phyloP scores from a whole-genome alignment of 2,888 invertebrate species.

The Brenthis ino region DNA sequence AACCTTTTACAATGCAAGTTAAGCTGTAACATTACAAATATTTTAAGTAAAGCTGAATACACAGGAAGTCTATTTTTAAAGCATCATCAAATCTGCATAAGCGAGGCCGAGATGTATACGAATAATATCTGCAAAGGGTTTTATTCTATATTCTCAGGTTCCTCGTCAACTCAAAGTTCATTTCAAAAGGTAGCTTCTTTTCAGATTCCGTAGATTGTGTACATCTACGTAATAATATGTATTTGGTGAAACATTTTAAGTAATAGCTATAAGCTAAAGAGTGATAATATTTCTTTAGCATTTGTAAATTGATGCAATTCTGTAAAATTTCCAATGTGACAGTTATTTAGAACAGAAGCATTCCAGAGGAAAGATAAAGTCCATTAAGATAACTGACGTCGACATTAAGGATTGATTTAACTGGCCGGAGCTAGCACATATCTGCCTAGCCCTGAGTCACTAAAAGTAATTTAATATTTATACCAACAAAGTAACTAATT shows the following conservation, averaged over 20 bases:
- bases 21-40: slow-evolving; percentile 17
- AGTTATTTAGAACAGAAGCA: neutral
- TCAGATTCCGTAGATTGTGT: neutral
- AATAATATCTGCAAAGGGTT: slow-evolving; percentile 35
- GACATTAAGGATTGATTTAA: slow-evolving; percentile 21
- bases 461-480: slow-evolving; percentile 15
- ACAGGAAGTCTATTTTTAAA: slow-evolving; percentile 32
- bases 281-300: too few species aligned
- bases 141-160: slow-evolving; percentile 35
- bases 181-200: slow-evolving; percentile 5
- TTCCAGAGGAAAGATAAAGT: slow-evolving; percentile 18
- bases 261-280: too few species aligned
- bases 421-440: slow-evolving; percentile 8
- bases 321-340: neutral
- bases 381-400: slow-evolving; percentile 17
- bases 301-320: too few species aligned
- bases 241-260: too few species aligned
- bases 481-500: neutral
- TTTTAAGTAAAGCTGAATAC: slow-evolving; percentile 26
- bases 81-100: slow-evolving; percentile 36
- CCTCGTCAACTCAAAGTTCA: slow-evolving; percentile 25
- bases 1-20: slow-evolving; percentile 10
- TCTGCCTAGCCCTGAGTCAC: slow-evolving; percentile 9
- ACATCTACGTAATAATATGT: too few species aligned
- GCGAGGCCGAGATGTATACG: slow-evolving; percentile 33